Evolutionary conservation across 2,888 invertebrate species (phyloP).

Genomic region (Abscondita cerata): DNA sequence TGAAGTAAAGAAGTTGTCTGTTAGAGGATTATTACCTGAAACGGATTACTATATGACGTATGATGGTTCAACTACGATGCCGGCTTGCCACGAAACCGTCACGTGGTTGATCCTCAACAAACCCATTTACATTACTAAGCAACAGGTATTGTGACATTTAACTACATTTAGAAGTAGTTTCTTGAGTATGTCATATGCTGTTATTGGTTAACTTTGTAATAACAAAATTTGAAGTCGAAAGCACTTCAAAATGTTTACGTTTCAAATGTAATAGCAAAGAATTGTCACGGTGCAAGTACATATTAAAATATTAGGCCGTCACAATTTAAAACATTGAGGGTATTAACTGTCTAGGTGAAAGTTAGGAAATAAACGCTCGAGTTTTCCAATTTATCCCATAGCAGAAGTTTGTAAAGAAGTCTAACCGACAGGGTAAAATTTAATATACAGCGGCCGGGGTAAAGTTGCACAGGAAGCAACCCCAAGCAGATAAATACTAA

Average conservation of each 20-base stretch:
- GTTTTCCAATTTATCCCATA: slow-evolving; percentile 27
- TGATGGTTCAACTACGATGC: slow-evolving; percentile 96
- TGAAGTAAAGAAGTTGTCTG: slow-evolving; percentile 83
- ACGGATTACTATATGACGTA: slow-evolving; percentile 98
- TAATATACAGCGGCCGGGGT: slow-evolving; percentile 27
- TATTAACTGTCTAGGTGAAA: not conserved
- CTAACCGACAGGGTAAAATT: slow-evolving; percentile 29
- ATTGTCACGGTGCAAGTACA: no score
- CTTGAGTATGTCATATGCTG: slow-evolving; percentile 37
- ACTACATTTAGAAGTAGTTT: slow-evolving; percentile 31
- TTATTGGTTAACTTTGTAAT: slow-evolving; percentile 30
- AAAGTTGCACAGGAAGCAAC: slow-evolving; percentile 35
- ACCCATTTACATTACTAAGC: slow-evolving; percentile 96
- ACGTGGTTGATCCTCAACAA: slow-evolving; percentile 98
- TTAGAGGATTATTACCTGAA: slow-evolving; percentile 87
- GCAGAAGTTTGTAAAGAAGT: slow-evolving; percentile 27
- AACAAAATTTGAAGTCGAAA: slow-evolving; percentile 7
- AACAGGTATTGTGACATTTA: slow-evolving; percentile 73
- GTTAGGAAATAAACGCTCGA: slow-evolving; percentile 3
- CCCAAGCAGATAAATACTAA: slow-evolving; percentile 39
- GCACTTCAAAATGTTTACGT: not conserved
- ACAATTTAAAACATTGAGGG: not conserved
- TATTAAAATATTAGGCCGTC: no score
- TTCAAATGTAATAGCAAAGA: no score
- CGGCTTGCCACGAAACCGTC: slow-evolving; percentile 97